A percentile compares a stretch with the other conserved stretches of the same genome.
Conservation (phyloP, 2,797 vertebrate genomes). For the Poecile montanus region DNA sequence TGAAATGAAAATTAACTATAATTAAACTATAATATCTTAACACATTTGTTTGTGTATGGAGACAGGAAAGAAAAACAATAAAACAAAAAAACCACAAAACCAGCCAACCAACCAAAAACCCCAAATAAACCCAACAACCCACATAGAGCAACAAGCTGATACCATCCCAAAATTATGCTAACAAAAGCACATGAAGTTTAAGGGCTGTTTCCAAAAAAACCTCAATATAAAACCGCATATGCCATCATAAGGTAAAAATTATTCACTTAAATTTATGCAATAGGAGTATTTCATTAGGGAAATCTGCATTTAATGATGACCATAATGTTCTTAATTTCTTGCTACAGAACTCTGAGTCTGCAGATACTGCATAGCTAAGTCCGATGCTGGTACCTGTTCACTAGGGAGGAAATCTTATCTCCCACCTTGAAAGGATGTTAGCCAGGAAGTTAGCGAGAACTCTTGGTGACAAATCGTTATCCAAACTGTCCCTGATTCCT, state of each 20-base stretch:
- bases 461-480: neutral
- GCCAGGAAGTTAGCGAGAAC: neutral
- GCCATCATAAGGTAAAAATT: neutral
- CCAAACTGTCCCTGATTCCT: neutral
- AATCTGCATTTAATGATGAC: neutral
- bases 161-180: neutral
- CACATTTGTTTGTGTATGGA: neutral
- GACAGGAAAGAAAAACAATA: neutral
- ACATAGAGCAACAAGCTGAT: neutral
- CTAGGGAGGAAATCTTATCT: neutral
- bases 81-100: neutral
- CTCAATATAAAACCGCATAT: neutral
- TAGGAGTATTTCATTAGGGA: neutral
- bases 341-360: neutral
- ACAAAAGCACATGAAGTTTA: neutral
- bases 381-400: neutral
- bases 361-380: neutral
- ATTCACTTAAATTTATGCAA: neutral
- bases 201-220: neutral
- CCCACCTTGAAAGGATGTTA: neutral
- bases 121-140: neutral
- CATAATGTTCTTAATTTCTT: neutral
- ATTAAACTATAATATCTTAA: constrained; percentile 37
- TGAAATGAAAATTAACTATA: constrained; percentile 59
- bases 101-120: neutral